Percentiles rank a stretch among this genome's conserved stretches.
Conservation (phyloP, 1,140 invertebrate species). For the Argopecten irradians region DNA sequence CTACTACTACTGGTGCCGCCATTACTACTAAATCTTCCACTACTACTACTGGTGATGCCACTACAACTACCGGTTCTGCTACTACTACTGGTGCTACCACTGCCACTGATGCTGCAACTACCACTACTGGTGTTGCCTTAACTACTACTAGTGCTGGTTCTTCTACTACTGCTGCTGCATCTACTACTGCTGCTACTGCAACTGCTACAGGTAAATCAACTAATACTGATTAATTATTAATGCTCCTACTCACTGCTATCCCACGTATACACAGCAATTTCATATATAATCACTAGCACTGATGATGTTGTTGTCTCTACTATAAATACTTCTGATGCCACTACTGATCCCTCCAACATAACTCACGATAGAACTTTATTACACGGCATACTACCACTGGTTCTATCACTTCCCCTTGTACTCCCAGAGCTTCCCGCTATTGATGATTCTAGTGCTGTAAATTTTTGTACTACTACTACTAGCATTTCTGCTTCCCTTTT, state of each 20-base stretch:
- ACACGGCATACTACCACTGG: too few relatives aligned
- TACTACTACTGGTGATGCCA: not conserved
- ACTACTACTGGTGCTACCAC: not conserved
- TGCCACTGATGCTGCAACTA: not conserved
- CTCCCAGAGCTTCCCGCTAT: too few relatives aligned
- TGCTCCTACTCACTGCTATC: too few relatives aligned
- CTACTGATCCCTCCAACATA: constrained; percentile 27
- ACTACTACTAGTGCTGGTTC: not conserved
- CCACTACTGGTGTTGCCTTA: not conserved
- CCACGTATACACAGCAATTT: too few relatives aligned
- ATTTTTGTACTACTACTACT: too few relatives aligned
- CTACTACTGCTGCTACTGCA: not conserved
- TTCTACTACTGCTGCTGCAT: not conserved
- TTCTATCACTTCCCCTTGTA: too few relatives aligned
- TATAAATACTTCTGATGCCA: not conserved
- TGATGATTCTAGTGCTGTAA: too few relatives aligned
- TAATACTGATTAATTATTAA: too few relatives aligned
- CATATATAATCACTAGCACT: not conserved
- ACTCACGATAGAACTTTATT: not conserved
- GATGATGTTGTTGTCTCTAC: not conserved
- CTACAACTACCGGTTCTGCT: not conserved
- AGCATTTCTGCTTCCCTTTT: too few relatives aligned
- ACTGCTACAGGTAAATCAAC: not conserved
- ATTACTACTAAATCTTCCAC: too few relatives aligned
- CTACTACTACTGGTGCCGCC: not conserved